Conservation (phyloP, 37 sponge, comb jelly and placozoan species). For the Chondrilla cf. caribensis region DNA sequence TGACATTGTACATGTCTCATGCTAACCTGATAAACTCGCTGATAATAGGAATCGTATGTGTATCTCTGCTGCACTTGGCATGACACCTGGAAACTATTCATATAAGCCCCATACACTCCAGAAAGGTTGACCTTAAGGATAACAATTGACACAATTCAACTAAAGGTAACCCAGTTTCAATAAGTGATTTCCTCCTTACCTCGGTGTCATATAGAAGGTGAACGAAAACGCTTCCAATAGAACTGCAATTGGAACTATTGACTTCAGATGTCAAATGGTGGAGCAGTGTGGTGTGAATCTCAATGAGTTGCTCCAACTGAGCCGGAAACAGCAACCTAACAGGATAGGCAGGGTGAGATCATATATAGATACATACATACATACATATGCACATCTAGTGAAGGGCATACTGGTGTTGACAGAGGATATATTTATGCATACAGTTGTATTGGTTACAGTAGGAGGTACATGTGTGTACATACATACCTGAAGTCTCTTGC, state of each 20-base stretch:
- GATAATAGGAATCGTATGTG: slow-evolving; percentile 25
- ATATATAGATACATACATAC: background rate
- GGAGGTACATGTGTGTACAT: no score
- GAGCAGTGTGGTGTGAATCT: slow-evolving; percentile 36
- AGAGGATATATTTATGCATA: no score
- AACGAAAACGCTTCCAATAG: background rate
- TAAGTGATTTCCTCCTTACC: no score
- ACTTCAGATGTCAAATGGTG: background rate
- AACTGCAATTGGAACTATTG: background rate
- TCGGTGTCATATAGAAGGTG: slow-evolving; percentile 1
- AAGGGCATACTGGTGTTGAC: no score
- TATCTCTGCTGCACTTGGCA: slow-evolving; percentile 46
- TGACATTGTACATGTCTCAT: no score
- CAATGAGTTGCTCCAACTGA: slow-evolving; percentile 60
- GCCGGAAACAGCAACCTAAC: slow-evolving; percentile 46
- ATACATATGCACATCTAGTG: no score
- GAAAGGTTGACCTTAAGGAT: slow-evolving; percentile 33
- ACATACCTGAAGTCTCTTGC: slow-evolving; percentile 33
- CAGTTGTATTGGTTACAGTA: no score
- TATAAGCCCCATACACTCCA: slow-evolving; percentile 60
- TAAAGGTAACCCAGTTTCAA: no score
- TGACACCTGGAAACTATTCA: slow-evolving; percentile 58
- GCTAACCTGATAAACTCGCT: background rate
- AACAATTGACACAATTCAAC: background rate
- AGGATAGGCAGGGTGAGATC: no score